Conservation (phyloP, 1,140 invertebrate genomes). For the Drosophila jambulina region DNA sequence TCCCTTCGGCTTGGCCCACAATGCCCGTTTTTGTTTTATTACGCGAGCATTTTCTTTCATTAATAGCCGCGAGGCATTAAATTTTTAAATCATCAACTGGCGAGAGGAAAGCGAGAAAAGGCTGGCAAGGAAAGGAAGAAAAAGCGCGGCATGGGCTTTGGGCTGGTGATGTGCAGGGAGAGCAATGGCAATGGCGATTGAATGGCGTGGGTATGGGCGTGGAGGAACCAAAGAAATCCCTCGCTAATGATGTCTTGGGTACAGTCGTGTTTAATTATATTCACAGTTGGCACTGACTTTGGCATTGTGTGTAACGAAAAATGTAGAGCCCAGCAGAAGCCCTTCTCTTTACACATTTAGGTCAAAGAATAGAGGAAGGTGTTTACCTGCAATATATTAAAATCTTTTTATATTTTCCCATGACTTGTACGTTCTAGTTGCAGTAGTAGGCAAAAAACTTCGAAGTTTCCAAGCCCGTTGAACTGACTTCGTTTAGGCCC, state of each 20-base stretch:
- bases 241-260: conserved; percentile 51
- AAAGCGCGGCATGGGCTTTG: neutral
- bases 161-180: neutral
- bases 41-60: conserved; percentile 79
- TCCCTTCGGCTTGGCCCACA: conserved; percentile 26
- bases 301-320: neutral
- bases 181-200: conserved; percentile 11
- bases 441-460: neutral
- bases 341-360: neutral
- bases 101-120: conserved; percentile 12
- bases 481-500: too few relatives aligned
- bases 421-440: neutral
- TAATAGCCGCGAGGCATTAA: conserved; percentile 81
- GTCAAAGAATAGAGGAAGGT: neutral
- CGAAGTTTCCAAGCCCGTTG: neutral
- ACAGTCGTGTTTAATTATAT: conserved; percentile 60
- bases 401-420: too few relatives aligned
- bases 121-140: conserved; percentile 24
- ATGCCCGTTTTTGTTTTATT: conserved; percentile 75
- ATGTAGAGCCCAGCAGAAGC: neutral
- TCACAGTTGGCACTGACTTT: conserved; percentile 13
- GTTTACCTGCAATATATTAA: too few relatives aligned
- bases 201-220: conserved; percentile 9
- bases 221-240: conserved; percentile 30
- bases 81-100: conserved; percentile 77